phyloP scores from a whole-genome alignment of 2,113 vertebrate genomes.

The Odontesthes bonariensis region DNA sequence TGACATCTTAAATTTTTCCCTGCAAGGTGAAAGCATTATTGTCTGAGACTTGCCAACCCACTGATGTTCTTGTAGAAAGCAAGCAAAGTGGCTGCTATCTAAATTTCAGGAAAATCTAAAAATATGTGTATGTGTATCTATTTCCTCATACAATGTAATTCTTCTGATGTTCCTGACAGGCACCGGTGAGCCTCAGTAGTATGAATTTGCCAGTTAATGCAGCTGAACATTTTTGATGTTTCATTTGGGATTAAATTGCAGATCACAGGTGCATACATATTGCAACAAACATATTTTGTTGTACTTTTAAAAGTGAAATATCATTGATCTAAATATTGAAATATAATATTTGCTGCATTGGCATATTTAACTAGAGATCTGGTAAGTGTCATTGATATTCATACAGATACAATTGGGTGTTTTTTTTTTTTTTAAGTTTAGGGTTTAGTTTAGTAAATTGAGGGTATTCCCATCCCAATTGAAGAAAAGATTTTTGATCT shows the following conservation, averaged over 20 bases:
- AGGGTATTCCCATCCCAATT: too few species aligned
- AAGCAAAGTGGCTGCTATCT: slow-evolving; percentile 51
- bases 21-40: slow-evolving; percentile 24
- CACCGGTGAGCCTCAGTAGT: not conserved
- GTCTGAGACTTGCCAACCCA: slow-evolving; percentile 15
- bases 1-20: slow-evolving; percentile 46
- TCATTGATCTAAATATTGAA: not conserved
- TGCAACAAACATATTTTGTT: too few species aligned
- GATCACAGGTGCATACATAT: not conserved
- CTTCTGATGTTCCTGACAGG: slow-evolving; percentile 26
- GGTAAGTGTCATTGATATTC: too few species aligned
- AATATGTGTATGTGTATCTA: not conserved
- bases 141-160: slow-evolving; percentile 1
- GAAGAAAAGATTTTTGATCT: too few species aligned
- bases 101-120: slow-evolving; percentile 61
- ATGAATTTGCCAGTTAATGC: not conserved
- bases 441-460: too few species aligned
- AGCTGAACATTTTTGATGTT: slow-evolving; percentile 5
- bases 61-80: slow-evolving; percentile 34
- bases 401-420: too few species aligned
- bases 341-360: too few species aligned
- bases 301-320: not conserved
- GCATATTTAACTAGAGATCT: too few species aligned
- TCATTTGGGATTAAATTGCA: not conserved
- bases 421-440: too few species aligned